Conservation (phyloP, 2,113 vertebrate species). For the Trinectes maculatus region DNA sequence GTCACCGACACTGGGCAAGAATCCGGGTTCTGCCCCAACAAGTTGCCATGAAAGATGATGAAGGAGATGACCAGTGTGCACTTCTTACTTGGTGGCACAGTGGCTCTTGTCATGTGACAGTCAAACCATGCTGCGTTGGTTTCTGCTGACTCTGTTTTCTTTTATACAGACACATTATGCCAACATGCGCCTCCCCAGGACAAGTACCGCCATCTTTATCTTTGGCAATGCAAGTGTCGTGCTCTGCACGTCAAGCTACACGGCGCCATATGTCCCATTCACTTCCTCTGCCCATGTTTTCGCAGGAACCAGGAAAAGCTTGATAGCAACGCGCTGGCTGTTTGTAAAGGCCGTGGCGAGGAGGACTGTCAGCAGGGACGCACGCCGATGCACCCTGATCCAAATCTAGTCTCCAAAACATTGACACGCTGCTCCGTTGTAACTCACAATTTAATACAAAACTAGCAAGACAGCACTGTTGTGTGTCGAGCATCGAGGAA, state of each 20-base stretch:
- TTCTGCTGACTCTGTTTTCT: conserved; percentile 8
- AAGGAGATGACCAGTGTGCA: too few species aligned
- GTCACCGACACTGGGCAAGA: too few species aligned
- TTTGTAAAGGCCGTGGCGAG: too few species aligned
- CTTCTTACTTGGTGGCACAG: too few species aligned
- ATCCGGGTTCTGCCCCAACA: too few species aligned
- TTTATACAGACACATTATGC: conserved; percentile 18
- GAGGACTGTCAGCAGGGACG: background rate
- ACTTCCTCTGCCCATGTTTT: conserved; percentile 33
- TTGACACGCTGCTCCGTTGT: conserved; percentile 1
- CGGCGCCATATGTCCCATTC: conserved; percentile 37
- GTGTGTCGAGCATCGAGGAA: background rate
- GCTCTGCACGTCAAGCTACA: conserved; percentile 26
- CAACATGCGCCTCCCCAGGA: conserved; percentile 26
- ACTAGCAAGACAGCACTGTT: background rate
- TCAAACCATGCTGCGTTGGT: conserved; percentile 17
- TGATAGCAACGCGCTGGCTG: too few species aligned
- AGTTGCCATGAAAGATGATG: too few species aligned
- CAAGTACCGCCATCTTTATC: conserved; percentile 24
- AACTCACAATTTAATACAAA: conserved; percentile 13
- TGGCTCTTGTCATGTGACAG: too few species aligned
- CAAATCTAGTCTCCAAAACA: conserved; percentile 13
- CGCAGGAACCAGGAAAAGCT: conserved; percentile 49
- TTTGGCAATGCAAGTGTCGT: conserved; percentile 13
- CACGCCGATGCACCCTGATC: background rate